Conservation (phyloP, 2,797 vertebrate genomes). For the Phyllotis vaccarum region DNA sequence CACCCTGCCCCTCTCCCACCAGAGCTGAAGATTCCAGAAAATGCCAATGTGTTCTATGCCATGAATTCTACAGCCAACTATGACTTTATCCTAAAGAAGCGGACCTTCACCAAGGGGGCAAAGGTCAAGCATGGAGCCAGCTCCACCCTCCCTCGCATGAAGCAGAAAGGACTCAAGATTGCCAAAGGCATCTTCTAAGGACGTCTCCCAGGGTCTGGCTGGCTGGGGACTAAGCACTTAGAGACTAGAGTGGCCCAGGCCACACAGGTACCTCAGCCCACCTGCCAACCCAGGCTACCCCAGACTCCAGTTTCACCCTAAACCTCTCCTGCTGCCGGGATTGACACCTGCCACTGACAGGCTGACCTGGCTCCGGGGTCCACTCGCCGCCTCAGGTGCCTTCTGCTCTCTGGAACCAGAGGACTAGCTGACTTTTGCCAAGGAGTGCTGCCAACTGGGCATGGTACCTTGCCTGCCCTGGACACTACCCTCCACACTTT, state of each 20-base stretch:
- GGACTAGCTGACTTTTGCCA: conserved; percentile 69
- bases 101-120: conserved; percentile 90
- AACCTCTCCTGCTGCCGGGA: conserved; percentile 77
- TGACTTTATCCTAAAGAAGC: conserved; percentile 95
- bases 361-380: conserved; percentile 84
- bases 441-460: conserved; percentile 58
- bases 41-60: conserved; percentile 97
- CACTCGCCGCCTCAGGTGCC: conserved; percentile 89
- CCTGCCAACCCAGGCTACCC: conserved; percentile 57
- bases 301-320: conserved; percentile 48
- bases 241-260: conserved; percentile 7
- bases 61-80: conserved; percentile 99
- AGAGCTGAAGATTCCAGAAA: conserved; percentile 97
- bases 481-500: not conserved
- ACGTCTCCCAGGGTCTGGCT: not conserved
- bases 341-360: conserved; percentile 63
- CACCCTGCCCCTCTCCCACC: not conserved
- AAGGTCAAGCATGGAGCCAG: conserved; percentile 94
- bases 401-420: conserved; percentile 82
- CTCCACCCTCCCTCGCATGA: conserved; percentile 96
- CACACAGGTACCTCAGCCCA: not conserved
- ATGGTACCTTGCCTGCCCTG: not conserved
- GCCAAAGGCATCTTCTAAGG: conserved; percentile 96
- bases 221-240: not conserved
- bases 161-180: conserved; percentile 97